Conservation (phyloP, 2,797 vertebrate genomes). For the Trichosurus vulpecula region DNA sequence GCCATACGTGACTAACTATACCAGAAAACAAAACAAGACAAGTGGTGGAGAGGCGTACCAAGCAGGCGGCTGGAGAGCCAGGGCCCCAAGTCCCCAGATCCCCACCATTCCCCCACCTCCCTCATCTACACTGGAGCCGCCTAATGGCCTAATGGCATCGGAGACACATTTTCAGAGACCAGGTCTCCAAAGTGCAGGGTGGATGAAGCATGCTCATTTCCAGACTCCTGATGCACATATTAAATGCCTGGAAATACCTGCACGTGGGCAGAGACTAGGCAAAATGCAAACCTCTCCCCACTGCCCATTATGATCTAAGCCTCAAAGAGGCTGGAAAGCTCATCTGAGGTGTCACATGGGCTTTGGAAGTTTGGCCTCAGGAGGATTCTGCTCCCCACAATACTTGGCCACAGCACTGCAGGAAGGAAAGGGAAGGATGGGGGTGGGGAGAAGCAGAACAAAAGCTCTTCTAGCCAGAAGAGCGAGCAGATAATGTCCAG, state of each 20-base stretch:
- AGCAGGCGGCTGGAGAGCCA: neutral
- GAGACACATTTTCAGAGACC: neutral
- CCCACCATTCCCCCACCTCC: neutral
- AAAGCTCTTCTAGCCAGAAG: neutral
- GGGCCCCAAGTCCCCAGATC: neutral
- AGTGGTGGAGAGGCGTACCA: neutral
- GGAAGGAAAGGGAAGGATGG: neutral
- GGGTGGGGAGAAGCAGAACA: neutral
- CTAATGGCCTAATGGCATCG: neutral
- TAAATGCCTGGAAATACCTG: slow-evolving; percentile 1
- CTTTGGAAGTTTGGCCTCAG: neutral
- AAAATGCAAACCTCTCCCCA: neutral
- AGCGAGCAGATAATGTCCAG: neutral
- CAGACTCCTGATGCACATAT: neutral
- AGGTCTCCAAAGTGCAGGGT: neutral
- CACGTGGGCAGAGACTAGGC: neutral
- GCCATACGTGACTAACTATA: neutral
- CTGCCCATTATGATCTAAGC: slow-evolving; percentile 16
- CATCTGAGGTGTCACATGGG: neutral
- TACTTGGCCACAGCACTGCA: neutral
- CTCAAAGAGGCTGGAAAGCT: neutral
- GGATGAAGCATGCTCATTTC: neutral
- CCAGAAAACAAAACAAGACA: neutral
- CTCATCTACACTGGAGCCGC: neutral
- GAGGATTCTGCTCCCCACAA: neutral